These are phyloP conservation scores for Drosophila miranda DNA, from an alignment of 1,140 invertebrate species.

Conservation along the genomic window DNA sequence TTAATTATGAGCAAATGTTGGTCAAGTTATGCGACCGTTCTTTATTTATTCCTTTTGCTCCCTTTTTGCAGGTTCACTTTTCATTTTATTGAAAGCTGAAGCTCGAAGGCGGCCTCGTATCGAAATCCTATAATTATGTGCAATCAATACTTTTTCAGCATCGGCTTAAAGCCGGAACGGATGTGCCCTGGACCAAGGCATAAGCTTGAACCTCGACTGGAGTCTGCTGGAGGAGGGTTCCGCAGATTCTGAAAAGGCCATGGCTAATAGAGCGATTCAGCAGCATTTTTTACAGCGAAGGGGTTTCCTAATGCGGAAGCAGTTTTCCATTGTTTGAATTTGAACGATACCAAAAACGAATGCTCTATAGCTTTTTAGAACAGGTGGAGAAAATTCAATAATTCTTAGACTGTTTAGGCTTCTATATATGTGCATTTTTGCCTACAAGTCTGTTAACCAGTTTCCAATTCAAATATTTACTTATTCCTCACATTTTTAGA, in stretches of 20 bases:
- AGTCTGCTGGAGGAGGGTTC: background rate
- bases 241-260: background rate
- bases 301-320: slow-evolving; percentile 38
- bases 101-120: slow-evolving; percentile 15
- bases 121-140: slow-evolving; percentile 77
- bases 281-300: background rate
- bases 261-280: slow-evolving; percentile 64
- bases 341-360: too few species aligned
- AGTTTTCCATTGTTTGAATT: background rate
- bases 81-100: slow-evolving; percentile 27
- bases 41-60: slow-evolving; percentile 25
- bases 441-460: too few species aligned
- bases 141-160: slow-evolving; percentile 75
- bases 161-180: slow-evolving; percentile 65
- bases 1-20: slow-evolving; percentile 74
- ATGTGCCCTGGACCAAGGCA: slow-evolving; percentile 27
- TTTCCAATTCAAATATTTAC: too few species aligned
- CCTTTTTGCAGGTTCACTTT: slow-evolving; percentile 45
- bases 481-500: too few species aligned
- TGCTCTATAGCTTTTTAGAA: too few species aligned
- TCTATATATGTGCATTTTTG: too few species aligned
- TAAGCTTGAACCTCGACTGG: too few species aligned
- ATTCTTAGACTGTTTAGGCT: too few species aligned
- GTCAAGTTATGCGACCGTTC: slow-evolving; percentile 53
- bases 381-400: too few species aligned